A percentile compares a stretch with the other conserved stretches of the same genome.
phyloP scores from a whole-genome alignment of 2,888 invertebrate species.

The Gari tellinella region DNA sequence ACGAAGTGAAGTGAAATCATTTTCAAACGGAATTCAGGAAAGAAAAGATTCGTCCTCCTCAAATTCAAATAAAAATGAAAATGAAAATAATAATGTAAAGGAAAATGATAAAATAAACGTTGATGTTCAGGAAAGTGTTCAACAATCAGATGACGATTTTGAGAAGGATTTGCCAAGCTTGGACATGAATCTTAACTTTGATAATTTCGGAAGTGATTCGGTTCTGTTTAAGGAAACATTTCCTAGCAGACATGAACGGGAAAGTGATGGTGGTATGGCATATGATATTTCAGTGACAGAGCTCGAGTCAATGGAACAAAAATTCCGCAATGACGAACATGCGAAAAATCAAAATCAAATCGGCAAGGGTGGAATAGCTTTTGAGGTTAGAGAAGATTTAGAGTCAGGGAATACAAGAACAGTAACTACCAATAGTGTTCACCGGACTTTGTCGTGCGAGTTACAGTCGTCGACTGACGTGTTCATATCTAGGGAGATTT shows the following conservation, averaged over 20 bases:
- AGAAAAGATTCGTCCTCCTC: constrained; percentile 5
- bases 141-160: constrained; percentile 26
- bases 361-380: constrained; percentile 67
- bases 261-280: constrained; percentile 60
- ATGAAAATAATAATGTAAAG: not conserved
- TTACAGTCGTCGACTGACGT: constrained; percentile 18
- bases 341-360: constrained; percentile 35
- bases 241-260: constrained; percentile 66
- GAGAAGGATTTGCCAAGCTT: constrained; percentile 50
- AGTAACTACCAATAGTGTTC: constrained; percentile 54
- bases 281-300: constrained; percentile 72
- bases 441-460: constrained; percentile 57
- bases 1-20: not conserved
- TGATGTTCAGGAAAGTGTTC: constrained; percentile 1
- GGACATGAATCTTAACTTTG: constrained; percentile 61
- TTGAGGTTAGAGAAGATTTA: constrained; percentile 73
- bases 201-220: constrained; percentile 60
- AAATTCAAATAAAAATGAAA: constrained; percentile 8
- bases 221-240: constrained; percentile 61
- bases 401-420: constrained; percentile 61
- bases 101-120: constrained; percentile 2
- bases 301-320: constrained; percentile 62
- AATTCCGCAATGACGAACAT: constrained; percentile 44
- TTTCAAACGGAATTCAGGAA: not conserved
- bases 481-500: constrained; percentile 36